These are phyloP conservation scores for Zootoca vivipara DNA, from an alignment of 2,113 vertebrate genomes.

Conservation along the genomic window DNA sequence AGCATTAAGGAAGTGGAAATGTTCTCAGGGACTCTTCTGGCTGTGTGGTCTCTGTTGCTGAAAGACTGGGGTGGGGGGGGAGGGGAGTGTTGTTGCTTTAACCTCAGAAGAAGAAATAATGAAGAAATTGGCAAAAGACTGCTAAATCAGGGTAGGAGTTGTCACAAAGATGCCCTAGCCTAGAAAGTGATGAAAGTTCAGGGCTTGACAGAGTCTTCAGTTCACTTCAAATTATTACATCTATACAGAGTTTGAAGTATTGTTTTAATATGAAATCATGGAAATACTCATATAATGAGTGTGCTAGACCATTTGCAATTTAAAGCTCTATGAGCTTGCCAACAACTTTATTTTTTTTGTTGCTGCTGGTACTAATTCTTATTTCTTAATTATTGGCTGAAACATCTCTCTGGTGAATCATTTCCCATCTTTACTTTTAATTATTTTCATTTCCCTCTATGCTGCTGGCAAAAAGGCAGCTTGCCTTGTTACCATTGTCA, in stretches of 20 bases:
- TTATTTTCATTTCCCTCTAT: constrained; percentile 11
- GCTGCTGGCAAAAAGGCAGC: background rate
- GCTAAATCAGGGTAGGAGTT: background rate
- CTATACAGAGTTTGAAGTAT: constrained; percentile 48
- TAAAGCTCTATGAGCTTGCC: constrained; percentile 51
- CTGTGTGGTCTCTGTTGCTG: background rate
- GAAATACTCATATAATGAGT: constrained; percentile 51
- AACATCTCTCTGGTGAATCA: constrained; percentile 49
- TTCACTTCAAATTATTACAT: constrained; percentile 32
- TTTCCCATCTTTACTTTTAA: constrained; percentile 26
- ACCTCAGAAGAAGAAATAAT: background rate
- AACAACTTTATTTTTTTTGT: background rate
- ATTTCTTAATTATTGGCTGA: constrained; percentile 64
- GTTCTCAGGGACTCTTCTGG: background rate
- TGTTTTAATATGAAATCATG: constrained; percentile 34
- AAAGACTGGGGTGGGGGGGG: background rate
- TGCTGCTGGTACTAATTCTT: constrained; percentile 59
- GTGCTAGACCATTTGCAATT: constrained; percentile 60
- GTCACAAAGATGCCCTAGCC: background rate
- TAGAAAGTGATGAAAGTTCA: background rate
- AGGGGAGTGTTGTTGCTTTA: background rate
- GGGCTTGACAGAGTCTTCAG: background rate
- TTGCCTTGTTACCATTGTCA: background rate
- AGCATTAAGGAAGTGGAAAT: background rate
- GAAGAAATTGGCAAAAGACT: constrained; percentile 6